phyloP scores from a whole-genome alignment of 2,888 invertebrate species.

The Branchipolynoe longqiensis region DNA sequence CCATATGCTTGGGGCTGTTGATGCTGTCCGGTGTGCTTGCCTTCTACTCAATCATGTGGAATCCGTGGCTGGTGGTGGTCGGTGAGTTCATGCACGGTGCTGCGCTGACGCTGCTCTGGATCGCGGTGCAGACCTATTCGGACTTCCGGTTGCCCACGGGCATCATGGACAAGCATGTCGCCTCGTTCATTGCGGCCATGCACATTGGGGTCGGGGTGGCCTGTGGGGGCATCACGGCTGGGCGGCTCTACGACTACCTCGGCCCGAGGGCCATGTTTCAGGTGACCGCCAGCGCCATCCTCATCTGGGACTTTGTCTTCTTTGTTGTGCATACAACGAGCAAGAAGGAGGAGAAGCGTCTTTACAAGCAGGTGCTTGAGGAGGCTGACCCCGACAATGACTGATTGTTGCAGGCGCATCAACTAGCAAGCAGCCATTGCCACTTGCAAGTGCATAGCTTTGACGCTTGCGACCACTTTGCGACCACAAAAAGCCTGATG shows the following conservation, averaged over 20 bases:
- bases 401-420: no score
- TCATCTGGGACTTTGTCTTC: conserved; percentile 61
- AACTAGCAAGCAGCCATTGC: no score
- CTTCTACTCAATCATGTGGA: conserved; percentile 76
- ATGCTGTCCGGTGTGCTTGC: conserved; percentile 72
- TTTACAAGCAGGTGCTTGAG: no score
- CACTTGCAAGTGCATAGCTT: no score
- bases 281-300: conserved; percentile 70
- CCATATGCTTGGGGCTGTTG: conserved; percentile 72
- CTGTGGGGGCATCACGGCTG: conserved; percentile 74
- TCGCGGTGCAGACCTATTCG: conserved; percentile 60
- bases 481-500: no score
- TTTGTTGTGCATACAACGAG: conserved; percentile 45
- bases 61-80: conserved; percentile 71
- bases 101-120: conserved; percentile 57
- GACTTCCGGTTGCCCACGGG: conserved; percentile 65
- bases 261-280: conserved; percentile 73
- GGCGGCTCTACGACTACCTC: conserved; percentile 73
- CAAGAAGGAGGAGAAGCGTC: conserved; percentile 58
- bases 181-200: conserved; percentile 74
- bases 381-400: no score
- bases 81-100: conserved; percentile 59
- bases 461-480: no score
- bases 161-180: conserved; percentile 75
- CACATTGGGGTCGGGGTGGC: conserved; percentile 78